These are phyloP conservation scores for Drosophila quinaria DNA, from an alignment of 2,888 invertebrate genomes.

Conservation along the genomic window DNA sequence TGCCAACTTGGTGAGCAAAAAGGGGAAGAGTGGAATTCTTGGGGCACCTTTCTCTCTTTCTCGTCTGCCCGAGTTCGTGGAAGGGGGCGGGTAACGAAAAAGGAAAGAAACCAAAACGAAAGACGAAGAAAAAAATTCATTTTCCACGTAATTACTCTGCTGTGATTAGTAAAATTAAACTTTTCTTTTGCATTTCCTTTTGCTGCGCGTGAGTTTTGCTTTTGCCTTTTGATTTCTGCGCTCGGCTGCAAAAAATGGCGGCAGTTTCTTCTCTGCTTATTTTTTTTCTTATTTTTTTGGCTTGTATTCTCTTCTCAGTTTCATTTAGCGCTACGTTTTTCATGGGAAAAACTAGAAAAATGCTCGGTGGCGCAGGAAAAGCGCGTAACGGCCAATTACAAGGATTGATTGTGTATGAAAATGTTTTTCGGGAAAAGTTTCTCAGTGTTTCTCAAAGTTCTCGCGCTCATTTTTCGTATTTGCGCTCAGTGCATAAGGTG, in stretches of 20 bases:
- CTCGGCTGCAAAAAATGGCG: constrained; percentile 71
- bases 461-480: constrained; percentile 42
- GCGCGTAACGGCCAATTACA: constrained; percentile 84
- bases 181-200: constrained; percentile 79
- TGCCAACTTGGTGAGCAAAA: constrained; percentile 24
- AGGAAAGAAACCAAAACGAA: constrained; percentile 13
- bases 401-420: constrained; percentile 85
- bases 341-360: constrained; percentile 79
- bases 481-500: constrained; percentile 76
- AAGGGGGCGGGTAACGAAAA: constrained; percentile 14
- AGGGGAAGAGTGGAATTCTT: neutral
- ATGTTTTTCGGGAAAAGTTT: constrained; percentile 73
- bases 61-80: constrained; percentile 23
- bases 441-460: constrained; percentile 59
- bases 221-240: constrained; percentile 66
- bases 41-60: constrained; percentile 50
- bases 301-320: constrained; percentile 61
- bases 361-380: constrained; percentile 55
- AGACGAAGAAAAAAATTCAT: constrained; percentile 78
- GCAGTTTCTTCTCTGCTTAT: constrained; percentile 36
- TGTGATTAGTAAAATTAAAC: constrained; percentile 86
- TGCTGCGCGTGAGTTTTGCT: constrained; percentile 68
- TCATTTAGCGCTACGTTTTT: constrained; percentile 84
- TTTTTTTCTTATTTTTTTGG: constrained; percentile 23
- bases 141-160: constrained; percentile 85